Conservation (phyloP, 2,888 invertebrate genomes). For the Ashinkailepas kermadecensis region DNA sequence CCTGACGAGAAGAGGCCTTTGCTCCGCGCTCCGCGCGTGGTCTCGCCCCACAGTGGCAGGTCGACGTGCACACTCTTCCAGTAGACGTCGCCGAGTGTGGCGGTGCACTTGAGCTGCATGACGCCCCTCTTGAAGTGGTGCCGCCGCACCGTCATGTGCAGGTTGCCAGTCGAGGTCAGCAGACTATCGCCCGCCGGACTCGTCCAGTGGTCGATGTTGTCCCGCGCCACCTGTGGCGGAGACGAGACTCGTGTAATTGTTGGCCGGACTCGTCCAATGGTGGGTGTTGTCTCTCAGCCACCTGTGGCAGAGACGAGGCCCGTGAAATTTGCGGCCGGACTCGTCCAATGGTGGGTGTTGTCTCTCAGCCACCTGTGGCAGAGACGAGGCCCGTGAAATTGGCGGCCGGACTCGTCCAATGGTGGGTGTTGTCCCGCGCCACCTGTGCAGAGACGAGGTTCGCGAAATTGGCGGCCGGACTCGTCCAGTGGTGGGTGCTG, state of each 20-base stretch:
- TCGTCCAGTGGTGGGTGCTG: not conserved
- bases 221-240: not conserved
- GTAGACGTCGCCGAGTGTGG: slow-evolving; percentile 18
- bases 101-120: slow-evolving; percentile 24
- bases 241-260: too few species aligned
- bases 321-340: too few species aligned
- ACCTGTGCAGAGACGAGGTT: not conserved
- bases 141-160: slow-evolving; percentile 13
- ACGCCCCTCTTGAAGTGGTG: not conserved
- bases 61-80: slow-evolving; percentile 22
- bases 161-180: not conserved
- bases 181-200: not conserved
- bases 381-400: too few species aligned
- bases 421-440: not conserved
- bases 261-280: not conserved
- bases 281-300: not conserved
- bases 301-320: not conserved
- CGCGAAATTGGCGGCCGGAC: not conserved
- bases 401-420: not conserved
- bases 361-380: not conserved
- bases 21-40: not conserved
- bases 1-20: not conserved
- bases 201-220: not conserved
- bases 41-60: not conserved
- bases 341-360: not conserved